phyloP scores from a whole-genome alignment of 2,888 invertebrate genomes.

The Cancer borealis region DNA sequence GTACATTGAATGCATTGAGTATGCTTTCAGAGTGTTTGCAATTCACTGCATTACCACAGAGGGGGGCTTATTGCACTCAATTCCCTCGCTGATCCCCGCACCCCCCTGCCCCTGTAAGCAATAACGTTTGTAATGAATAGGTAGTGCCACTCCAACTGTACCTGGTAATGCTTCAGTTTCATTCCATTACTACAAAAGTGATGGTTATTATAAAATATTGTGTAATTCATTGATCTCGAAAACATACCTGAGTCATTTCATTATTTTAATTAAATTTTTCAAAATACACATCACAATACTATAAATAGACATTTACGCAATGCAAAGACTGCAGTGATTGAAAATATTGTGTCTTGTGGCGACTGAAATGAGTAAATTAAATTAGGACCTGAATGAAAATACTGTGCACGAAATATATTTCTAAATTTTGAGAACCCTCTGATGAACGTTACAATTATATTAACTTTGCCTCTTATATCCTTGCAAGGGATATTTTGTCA shows the following conservation, averaged over 20 bases:
- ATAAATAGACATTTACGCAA: too few species aligned
- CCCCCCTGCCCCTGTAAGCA: background rate
- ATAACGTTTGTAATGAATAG: background rate
- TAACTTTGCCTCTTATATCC: too few species aligned
- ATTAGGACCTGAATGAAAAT: too few species aligned
- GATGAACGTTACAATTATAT: too few species aligned
- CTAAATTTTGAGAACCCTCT: too few species aligned
- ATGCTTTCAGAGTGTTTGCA: background rate
- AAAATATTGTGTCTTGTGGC: too few species aligned
- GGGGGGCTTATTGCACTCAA: conserved; percentile 5
- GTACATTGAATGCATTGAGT: background rate
- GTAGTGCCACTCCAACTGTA: background rate
- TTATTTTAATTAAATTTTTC: background rate
- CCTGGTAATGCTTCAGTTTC: conserved; percentile 7
- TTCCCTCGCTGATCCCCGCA: background rate
- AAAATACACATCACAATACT: too few species aligned
- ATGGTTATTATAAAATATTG: conserved; percentile 20
- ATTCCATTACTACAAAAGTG: background rate
- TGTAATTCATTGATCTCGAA: background rate
- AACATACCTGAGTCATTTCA: background rate
- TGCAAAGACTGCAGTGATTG: too few species aligned
- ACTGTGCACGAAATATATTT: too few species aligned
- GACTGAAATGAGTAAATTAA: too few species aligned
- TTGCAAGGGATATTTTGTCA: too few species aligned
- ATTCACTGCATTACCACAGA: background rate